A percentile compares a stretch with the other conserved stretches of the same genome.
Conservation (phyloP, 2,888 invertebrate species). For the Lamproptera curius region DNA sequence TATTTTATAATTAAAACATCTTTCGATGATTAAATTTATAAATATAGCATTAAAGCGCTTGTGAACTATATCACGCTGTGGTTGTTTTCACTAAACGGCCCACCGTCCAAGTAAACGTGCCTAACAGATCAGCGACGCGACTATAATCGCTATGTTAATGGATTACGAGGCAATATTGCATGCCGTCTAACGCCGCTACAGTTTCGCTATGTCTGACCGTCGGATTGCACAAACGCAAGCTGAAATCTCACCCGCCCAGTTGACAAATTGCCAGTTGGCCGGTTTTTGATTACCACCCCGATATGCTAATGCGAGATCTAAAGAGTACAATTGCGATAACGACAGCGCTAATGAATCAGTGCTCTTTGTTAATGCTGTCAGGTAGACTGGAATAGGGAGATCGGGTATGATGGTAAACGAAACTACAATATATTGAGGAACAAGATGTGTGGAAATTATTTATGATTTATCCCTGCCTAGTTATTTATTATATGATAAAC, state of each 20-base stretch:
- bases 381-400: not conserved
- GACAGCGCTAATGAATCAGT: conserved; percentile 20
- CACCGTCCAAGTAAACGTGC: not conserved
- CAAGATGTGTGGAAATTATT: too few species aligned
- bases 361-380: conserved; percentile 3
- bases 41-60: too few species aligned
- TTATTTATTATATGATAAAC: too few species aligned
- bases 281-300: conserved; percentile 33
- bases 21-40: too few species aligned
- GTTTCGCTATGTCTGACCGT: conserved; percentile 1
- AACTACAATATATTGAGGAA: too few species aligned
- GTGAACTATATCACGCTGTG: not conserved
- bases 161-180: not conserved
- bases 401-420: too few species aligned
- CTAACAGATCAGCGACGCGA: not conserved
- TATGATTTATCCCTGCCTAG: too few species aligned
- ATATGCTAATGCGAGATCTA: conserved; percentile 29
- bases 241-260: conserved; percentile 33
- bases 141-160: not conserved
- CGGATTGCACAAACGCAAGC: conserved; percentile 31
- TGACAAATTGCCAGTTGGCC: conserved; percentile 43
- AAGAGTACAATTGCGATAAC: conserved; percentile 25
- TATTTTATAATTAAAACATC: too few species aligned
- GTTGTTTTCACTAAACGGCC: not conserved
- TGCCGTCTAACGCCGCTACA: not conserved